phyloP scores from a whole-genome alignment of 2,888 invertebrate species.

The Vanessa cardui region DNA sequence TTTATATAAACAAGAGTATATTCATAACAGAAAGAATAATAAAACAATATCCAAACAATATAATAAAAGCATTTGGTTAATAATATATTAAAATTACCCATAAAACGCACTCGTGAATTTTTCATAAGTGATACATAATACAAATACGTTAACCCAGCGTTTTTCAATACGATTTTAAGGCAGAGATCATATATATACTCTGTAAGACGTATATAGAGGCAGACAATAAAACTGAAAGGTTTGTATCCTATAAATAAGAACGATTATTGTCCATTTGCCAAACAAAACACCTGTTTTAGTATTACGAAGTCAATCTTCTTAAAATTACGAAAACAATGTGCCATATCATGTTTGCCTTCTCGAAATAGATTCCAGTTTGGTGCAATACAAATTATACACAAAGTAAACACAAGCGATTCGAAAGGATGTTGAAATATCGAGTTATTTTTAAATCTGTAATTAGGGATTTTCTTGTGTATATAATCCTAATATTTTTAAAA shows the following conservation, averaged over 20 bases:
- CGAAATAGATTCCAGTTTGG: constrained; percentile 23
- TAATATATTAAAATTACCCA: not conserved
- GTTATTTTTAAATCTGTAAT: constrained; percentile 3
- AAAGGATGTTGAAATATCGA: constrained; percentile 19
- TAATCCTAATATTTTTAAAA: not conserved
- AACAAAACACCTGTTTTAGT: constrained; percentile 39
- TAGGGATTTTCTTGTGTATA: constrained; percentile 1
- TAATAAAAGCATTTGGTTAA: not conserved
- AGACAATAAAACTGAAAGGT: not conserved
- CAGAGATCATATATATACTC: too few species aligned
- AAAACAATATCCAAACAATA: not conserved
- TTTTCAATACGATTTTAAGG: not conserved
- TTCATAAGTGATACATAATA: not conserved
- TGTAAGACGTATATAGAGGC: not conserved
- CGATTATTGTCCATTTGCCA: constrained; percentile 33
- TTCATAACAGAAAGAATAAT: not conserved
- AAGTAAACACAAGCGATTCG: constrained; percentile 15
- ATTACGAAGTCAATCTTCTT: constrained; percentile 17
- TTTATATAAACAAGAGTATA: not conserved
- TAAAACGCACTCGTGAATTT: not conserved
- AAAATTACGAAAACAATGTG: constrained; percentile 24
- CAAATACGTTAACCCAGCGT: not conserved
- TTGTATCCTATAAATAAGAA: constrained; percentile 19
- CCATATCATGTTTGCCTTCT: constrained; percentile 17
- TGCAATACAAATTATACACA: constrained; percentile 23